These are phyloP conservation scores for Sporophila hypoxantha DNA, from an alignment of 2,113 vertebrate genomes.

Conservation along the genomic window DNA sequence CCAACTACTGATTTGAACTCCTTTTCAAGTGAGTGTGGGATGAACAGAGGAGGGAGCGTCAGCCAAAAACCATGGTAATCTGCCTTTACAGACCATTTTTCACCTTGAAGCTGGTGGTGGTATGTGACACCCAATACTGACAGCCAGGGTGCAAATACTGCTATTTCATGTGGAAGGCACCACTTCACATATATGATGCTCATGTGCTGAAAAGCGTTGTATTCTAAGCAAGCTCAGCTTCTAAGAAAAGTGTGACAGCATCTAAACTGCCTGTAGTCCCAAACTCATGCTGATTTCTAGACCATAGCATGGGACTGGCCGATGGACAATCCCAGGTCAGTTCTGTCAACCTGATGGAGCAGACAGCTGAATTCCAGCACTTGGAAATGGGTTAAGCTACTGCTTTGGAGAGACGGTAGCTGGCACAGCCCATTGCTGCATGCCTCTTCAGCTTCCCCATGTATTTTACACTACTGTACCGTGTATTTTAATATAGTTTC, in stretches of 20 bases:
- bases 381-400: background rate
- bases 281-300: background rate
- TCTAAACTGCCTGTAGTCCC: background rate
- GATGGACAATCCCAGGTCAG: background rate
- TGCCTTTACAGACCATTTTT: background rate
- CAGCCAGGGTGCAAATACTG: background rate
- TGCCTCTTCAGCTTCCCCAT: background rate
- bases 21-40: background rate
- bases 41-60: background rate
- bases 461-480: background rate
- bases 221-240: background rate
- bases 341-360: background rate
- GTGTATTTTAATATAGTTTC: background rate
- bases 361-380: background rate
- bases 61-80: background rate
- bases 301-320: background rate
- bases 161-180: background rate
- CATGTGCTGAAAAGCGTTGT: accelerated
- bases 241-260: background rate
- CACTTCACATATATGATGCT: background rate
- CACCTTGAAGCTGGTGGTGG: background rate
- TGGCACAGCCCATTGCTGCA: background rate
- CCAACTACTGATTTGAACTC: background rate
- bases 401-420: background rate
- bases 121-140: background rate